Conservation (phyloP, 2,888 invertebrate species). For the Frankliniella intonsa region DNA sequence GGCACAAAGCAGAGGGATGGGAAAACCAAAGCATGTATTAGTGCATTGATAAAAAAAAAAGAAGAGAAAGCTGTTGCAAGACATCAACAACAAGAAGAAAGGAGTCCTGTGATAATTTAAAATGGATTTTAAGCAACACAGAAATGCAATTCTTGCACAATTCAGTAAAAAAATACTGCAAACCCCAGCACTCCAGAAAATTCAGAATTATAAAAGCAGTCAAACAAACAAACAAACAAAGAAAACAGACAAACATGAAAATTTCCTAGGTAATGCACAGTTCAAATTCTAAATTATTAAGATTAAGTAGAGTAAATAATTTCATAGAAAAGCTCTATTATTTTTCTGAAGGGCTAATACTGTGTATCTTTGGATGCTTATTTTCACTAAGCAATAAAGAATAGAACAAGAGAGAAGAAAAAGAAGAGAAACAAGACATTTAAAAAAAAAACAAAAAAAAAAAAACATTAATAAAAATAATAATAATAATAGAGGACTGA, state of each 20-base stretch:
- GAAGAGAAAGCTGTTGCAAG: background rate
- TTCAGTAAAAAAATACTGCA: background rate
- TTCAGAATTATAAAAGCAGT: background rate
- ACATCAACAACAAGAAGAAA: background rate
- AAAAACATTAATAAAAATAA: background rate
- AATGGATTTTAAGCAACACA: background rate
- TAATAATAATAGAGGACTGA: background rate
- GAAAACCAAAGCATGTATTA: background rate
- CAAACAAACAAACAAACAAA: background rate
- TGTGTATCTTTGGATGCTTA: slow-evolving; percentile 19
- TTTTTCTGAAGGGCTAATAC: background rate
- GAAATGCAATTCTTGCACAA: background rate
- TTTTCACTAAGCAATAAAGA: background rate
- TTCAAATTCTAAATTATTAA: too few species aligned
- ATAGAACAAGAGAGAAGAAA: background rate
- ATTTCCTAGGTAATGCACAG: background rate
- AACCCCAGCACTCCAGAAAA: background rate
- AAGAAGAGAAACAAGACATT: background rate
- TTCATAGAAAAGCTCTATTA: background rate
- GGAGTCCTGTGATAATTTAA: background rate
- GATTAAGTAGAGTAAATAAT: background rate
- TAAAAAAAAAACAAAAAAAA: background rate
- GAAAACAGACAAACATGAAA: background rate
- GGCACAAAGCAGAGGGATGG: background rate
- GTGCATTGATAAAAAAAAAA: background rate